Evolutionary conservation across 2,888 invertebrate species (phyloP).

Genomic region (Eilema depressum): DNA sequence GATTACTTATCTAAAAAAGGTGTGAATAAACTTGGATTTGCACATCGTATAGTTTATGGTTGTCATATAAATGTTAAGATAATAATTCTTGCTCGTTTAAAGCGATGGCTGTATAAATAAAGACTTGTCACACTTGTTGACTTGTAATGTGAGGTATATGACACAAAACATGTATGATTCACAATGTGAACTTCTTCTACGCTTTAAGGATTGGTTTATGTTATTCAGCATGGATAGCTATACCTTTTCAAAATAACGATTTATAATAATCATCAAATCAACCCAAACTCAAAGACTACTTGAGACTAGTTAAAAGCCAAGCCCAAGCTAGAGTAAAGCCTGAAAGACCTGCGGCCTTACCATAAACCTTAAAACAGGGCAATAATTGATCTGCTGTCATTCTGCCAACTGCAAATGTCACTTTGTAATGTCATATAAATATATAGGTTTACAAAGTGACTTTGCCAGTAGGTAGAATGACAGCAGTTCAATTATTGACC

Average conservation of each 20-base stretch:
- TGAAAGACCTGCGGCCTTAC: too few species aligned
- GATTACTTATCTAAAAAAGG: slow-evolving; percentile 5
- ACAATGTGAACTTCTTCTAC: neutral
- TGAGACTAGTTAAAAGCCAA: too few species aligned
- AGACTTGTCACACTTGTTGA: neutral
- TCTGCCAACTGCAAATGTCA: too few species aligned
- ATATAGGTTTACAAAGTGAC: too few species aligned
- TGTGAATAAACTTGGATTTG: slow-evolving; percentile 2
- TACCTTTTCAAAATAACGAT: too few species aligned
- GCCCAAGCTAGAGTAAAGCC: too few species aligned
- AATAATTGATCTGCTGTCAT: too few species aligned
- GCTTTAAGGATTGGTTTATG: neutral
- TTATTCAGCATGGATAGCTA: neutral
- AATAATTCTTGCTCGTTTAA: neutral
- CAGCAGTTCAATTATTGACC: too few species aligned
- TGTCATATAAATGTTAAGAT: neutral
- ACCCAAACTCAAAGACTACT: neutral
- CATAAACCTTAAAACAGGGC: too few species aligned
- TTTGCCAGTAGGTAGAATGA: too few species aligned
- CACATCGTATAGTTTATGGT: neutral
- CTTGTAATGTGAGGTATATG: slow-evolving; percentile 1
- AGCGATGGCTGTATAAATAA: neutral
- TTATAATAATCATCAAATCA: too few species aligned
- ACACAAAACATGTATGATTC: neutral
- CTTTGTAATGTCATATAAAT: too few species aligned